A percentile compares a stretch with the other conserved stretches of the same genome.
These are phyloP conservation scores for Pedetes capensis DNA, from an alignment of 2,113 vertebrate genomes.

Conservation along the genomic window DNA sequence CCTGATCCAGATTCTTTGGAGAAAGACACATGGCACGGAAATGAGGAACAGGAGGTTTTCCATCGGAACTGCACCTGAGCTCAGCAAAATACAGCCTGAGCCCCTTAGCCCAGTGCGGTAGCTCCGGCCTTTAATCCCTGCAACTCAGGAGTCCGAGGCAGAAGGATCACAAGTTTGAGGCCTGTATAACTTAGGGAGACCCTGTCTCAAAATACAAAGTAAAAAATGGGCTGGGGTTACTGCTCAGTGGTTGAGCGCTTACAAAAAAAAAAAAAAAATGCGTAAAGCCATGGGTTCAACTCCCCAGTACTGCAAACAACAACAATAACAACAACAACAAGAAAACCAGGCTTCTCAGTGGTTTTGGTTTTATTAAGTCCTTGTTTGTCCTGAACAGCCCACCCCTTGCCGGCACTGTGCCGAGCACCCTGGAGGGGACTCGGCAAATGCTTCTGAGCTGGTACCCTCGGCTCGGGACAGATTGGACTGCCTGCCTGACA, in stretches of 20 bases:
- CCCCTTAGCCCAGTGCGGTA: too few relatives aligned
- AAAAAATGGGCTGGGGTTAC: too few relatives aligned
- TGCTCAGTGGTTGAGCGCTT: too few relatives aligned
- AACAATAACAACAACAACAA: too few relatives aligned
- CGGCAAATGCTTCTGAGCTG: conserved; percentile 60
- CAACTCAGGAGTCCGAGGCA: too few relatives aligned
- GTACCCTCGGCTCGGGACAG: conserved; percentile 64
- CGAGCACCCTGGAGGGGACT: conserved; percentile 53
- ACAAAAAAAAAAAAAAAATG: too few relatives aligned
- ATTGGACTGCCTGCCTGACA: conserved; percentile 75
- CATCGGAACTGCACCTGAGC: neutral
- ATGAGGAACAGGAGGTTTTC: neutral
- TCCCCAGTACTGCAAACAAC: too few relatives aligned
- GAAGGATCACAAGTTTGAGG: too few relatives aligned
- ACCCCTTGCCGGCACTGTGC: neutral
- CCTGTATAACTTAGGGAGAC: too few relatives aligned
- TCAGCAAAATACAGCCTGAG: neutral
- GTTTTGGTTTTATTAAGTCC: neutral
- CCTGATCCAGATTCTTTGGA: neutral
- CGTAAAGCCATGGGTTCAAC: too few relatives aligned
- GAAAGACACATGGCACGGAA: neutral
- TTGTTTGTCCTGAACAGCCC: conserved; percentile 28
- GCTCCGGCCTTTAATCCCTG: too few relatives aligned
- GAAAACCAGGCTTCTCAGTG: neutral
- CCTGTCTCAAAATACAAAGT: too few relatives aligned